Evolutionary conservation across 2,888 invertebrate species (phyloP), one percentile per base, ranked within the genome.

Genomic region (Lobophora halterata): DNA sequence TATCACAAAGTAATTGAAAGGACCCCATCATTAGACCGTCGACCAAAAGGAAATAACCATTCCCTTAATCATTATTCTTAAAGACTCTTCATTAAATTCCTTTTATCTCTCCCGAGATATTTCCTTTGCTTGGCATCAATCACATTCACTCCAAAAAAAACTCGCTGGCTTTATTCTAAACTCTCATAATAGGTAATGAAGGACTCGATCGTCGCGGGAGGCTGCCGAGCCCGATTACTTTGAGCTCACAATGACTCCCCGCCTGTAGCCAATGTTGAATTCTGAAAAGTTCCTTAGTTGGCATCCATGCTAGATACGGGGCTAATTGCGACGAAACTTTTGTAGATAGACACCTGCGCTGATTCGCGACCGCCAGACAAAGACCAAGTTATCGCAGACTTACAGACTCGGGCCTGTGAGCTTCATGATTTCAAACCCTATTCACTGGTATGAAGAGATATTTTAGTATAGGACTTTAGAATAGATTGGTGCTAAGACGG

Each of bases 111-210:
- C 78, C 69, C 76, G 74, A 80, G 86, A 83, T 85, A 83, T 86
- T 86, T 85, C 78, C 80, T 83, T 75, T 71, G 73, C 66, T 77
- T 65, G 74, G 83, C 85, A 87, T 87, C 87, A 87, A 87, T 87
- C 87, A 87, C 83, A 86, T 85, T 83, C 82, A 81, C 79, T 85
- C 66, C 75, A 77, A 86, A 86, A 19, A n/a, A 86, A 86, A 85
- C 83, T 86, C 82, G 79, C 83, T 85, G 83, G 83, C 83, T 83
- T 86, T 82, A 86, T 86, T 86, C 83, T 86, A 85, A 87, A 87
- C 82, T 86, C 86, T 85, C 85, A 83, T 87, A 87, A 86, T 86
- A 86, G 86, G 85, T 86, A 86, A 86, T 87, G 82, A 82, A 85
- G 81, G 81, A 78, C 77, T 72, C 73, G 77, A 81, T 81, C 79